phyloP scores from a whole-genome alignment of 2,888 invertebrate genomes.

The Aromia moschata region DNA sequence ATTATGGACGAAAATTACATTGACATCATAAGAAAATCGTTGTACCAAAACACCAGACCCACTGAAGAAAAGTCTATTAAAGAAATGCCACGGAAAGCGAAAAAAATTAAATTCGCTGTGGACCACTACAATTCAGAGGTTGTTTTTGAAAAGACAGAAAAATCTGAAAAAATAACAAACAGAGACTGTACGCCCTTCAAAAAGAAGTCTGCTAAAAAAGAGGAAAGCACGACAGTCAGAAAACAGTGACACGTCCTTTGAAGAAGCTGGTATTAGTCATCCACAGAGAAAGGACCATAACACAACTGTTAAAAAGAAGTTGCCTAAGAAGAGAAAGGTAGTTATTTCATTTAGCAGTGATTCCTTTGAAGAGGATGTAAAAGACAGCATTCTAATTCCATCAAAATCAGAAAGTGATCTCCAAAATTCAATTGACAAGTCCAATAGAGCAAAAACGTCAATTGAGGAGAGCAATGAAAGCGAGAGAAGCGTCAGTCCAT shows the following conservation, averaged over 20 bases:
- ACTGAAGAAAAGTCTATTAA: neutral
- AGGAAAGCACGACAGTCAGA: neutral
- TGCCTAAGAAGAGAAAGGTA: slow-evolving; percentile 4
- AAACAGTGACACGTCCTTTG: neutral
- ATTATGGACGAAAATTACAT: slow-evolving; percentile 36
- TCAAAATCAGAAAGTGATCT: slow-evolving; percentile 14
- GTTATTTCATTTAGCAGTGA: slow-evolving; percentile 18
- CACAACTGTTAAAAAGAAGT: slow-evolving; percentile 2
- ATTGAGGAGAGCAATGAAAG: slow-evolving; percentile 1
- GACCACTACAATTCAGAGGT: slow-evolving; percentile 15
- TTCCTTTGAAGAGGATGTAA: slow-evolving; percentile 16
- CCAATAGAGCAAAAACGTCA: neutral
- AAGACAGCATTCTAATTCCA: slow-evolving; percentile 1
- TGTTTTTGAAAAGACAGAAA: slow-evolving; percentile 1
- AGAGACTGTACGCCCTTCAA: slow-evolving; percentile 4
- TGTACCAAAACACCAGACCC: slow-evolving; percentile 11
- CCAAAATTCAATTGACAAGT: neutral
- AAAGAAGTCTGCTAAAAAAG: neutral
- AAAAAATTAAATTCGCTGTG: slow-evolving; percentile 23
- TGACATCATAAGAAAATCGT: slow-evolving; percentile 27
- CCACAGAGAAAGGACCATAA: neutral
- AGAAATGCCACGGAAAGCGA: slow-evolving; percentile 16
- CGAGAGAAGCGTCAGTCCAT: neutral
- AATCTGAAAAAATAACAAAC: slow-evolving; percentile 4
- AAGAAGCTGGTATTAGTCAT: neutral